These are phyloP conservation scores for Gerris buenoi DNA, from an alignment of 1,140 invertebrate genomes.

Conservation along the genomic window DNA sequence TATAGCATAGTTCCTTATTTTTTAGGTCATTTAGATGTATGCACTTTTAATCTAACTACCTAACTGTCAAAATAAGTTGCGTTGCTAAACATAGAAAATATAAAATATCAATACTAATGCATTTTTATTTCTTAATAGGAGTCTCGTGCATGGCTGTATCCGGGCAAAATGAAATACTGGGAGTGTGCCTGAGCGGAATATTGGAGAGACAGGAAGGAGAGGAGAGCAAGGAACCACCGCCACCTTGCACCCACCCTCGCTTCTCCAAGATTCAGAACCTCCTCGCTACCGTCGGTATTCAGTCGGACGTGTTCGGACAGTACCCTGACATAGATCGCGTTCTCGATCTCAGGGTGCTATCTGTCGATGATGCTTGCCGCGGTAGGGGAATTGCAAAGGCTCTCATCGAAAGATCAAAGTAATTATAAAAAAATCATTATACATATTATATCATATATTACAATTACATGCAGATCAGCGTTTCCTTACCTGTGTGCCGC, in stretches of 20 bases:
- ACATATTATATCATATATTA: no score
- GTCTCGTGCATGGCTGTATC: constrained; percentile 46
- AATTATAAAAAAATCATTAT: constrained; percentile 22
- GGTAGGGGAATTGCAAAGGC: constrained; percentile 47
- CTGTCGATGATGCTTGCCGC: constrained; percentile 44
- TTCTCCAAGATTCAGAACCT: constrained; percentile 40
- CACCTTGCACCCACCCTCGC: constrained; percentile 20
- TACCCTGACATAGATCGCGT: constrained; percentile 38
- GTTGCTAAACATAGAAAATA: no score
- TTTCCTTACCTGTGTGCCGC: no score
- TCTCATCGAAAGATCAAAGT: constrained; percentile 46
- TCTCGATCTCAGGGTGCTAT: constrained; percentile 46
- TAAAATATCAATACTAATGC: no score
- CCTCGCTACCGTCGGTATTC: constrained; percentile 38
- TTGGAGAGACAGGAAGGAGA: constrained; percentile 7
- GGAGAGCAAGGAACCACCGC: constrained; percentile 4
- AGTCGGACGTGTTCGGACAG: constrained; percentile 37
- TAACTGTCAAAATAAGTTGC: no score
- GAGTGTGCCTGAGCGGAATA: constrained; percentile 36
- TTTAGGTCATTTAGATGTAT: no score
- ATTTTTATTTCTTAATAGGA: no score
- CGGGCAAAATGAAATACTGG: constrained; percentile 40
- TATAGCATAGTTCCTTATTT: no score
- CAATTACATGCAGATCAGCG: no score
- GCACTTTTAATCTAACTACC: no score